Evolutionary conservation across 1,140 invertebrate genomes (phyloP).

Genomic region (Drosophila ohnishii): DNA sequence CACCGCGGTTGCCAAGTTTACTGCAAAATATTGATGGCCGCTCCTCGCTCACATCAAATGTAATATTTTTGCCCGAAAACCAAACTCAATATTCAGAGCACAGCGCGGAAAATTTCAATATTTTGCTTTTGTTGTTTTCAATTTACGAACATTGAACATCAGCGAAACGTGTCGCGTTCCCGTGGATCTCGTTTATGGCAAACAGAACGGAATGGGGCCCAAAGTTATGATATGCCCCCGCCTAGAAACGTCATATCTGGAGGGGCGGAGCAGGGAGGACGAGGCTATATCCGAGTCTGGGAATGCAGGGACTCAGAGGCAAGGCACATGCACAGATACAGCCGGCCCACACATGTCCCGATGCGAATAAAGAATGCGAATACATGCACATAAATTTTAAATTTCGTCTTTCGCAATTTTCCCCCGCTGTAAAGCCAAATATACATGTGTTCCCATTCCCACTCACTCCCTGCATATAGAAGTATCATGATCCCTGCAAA

Average conservation of each 20-base stretch:
- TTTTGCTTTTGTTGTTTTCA: slow-evolving; percentile 68
- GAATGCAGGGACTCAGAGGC: slow-evolving; percentile 31
- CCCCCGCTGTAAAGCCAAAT: slow-evolving; percentile 36
- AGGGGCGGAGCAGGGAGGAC: neutral
- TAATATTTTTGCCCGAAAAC: slow-evolving; percentile 24
- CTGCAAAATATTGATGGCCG: slow-evolving; percentile 25
- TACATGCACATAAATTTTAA: slow-evolving; percentile 67
- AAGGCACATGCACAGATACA: slow-evolving; percentile 29
- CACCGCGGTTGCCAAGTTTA: slow-evolving; percentile 37
- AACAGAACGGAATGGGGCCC: slow-evolving; percentile 48
- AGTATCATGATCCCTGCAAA: slow-evolving; percentile 52
- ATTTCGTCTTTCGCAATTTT: slow-evolving; percentile 46
- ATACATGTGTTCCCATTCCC: slow-evolving; percentile 50
- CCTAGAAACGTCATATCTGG: slow-evolving; percentile 32
- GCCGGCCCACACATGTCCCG: slow-evolving; percentile 40
- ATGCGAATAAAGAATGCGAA: slow-evolving; percentile 48
- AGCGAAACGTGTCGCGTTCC: slow-evolving; percentile 55
- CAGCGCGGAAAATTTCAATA: slow-evolving; percentile 66
- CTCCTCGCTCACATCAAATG: slow-evolving; percentile 5
- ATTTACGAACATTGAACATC: slow-evolving; percentile 62
- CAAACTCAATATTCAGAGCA: slow-evolving; percentile 70
- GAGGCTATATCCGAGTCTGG: slow-evolving; percentile 11
- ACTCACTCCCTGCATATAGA: slow-evolving; percentile 26
- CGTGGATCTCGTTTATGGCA: slow-evolving; percentile 68
- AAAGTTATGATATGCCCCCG: slow-evolving; percentile 54